These are phyloP conservation scores for Drosophila melanocephala DNA, from an alignment of 2,888 invertebrate species.

Conservation along the genomic window DNA sequence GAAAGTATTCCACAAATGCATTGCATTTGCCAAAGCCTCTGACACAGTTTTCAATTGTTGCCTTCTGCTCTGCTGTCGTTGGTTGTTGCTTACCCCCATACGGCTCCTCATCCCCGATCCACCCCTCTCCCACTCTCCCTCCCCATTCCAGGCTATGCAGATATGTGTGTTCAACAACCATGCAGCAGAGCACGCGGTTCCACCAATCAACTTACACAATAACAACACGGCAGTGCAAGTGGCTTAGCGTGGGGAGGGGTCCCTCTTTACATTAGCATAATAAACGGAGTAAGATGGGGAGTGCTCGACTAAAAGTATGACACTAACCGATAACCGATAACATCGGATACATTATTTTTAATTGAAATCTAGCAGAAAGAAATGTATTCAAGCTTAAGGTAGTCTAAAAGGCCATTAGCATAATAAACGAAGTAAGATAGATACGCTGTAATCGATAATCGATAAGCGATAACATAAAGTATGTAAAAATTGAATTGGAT, in stretches of 20 bases:
- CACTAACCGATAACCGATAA: background rate
- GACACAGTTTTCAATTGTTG: conserved; percentile 70
- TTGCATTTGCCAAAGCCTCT: conserved; percentile 54
- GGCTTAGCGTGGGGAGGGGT: background rate
- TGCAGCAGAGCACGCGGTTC: conserved; percentile 15
- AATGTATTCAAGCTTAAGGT: no score
- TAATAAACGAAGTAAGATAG: conserved; percentile 51
- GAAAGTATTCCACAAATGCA: conserved; percentile 72
- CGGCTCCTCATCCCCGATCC: background rate
- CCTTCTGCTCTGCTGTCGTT: conserved; percentile 30
- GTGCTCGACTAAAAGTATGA: conserved; percentile 15
- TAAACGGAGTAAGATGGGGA: conserved; percentile 34
- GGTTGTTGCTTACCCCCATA: conserved; percentile 7
- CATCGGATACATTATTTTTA: background rate
- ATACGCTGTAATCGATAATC: background rate
- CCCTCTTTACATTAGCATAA: conserved; percentile 67
- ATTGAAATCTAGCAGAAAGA: background rate
- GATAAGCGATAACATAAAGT: background rate
- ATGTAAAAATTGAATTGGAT: background rate
- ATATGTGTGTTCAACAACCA: conserved; percentile 25
- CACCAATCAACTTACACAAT: conserved; percentile 48
- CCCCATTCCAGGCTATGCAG: conserved; percentile 1
- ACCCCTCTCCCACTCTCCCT: background rate
- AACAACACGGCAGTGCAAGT: conserved; percentile 30
- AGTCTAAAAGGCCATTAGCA: conserved; percentile 53